A percentile compares a stretch with the other conserved stretches of the same genome.
Conservation (phyloP, 2,888 invertebrate genomes). For the Cantharis rustica region DNA sequence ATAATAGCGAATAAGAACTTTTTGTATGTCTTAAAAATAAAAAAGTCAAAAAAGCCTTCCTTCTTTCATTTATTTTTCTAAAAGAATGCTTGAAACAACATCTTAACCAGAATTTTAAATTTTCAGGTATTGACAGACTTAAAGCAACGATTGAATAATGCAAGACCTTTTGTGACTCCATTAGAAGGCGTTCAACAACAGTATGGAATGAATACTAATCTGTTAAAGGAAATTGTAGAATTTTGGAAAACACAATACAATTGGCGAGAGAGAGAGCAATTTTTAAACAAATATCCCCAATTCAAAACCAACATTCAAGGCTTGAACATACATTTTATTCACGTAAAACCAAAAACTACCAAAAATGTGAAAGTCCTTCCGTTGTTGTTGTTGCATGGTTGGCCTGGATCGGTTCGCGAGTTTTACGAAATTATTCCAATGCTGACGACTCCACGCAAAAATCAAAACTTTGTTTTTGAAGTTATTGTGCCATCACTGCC, state of each 20-base stretch:
- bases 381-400: slow-evolving; percentile 79
- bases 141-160: slow-evolving; percentile 60
- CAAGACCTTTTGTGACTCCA: slow-evolving; percentile 56
- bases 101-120: neutral
- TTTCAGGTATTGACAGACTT: slow-evolving; percentile 54
- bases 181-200: slow-evolving; percentile 72
- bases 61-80: neutral
- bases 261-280: slow-evolving; percentile 66
- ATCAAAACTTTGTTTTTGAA: slow-evolving; percentile 68
- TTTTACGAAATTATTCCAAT: slow-evolving; percentile 77
- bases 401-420: slow-evolving; percentile 87
- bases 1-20: neutral
- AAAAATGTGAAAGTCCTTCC: slow-evolving; percentile 60
- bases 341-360: slow-evolving; percentile 61
- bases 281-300: slow-evolving; percentile 70
- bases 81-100: neutral
- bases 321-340: slow-evolving; percentile 70
- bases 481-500: slow-evolving; percentile 64
- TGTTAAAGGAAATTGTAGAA: slow-evolving; percentile 68
- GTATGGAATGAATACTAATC: slow-evolving; percentile 77
- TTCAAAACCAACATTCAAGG: slow-evolving; percentile 75
- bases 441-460: slow-evolving; percentile 60
- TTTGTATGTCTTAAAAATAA: neutral
- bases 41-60: neutral
- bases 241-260: slow-evolving; percentile 78